Percentiles rank a stretch among this genome's conserved stretches.
phyloP scores from a whole-genome alignment of 2,888 invertebrate species.

The Panopea generosa region DNA sequence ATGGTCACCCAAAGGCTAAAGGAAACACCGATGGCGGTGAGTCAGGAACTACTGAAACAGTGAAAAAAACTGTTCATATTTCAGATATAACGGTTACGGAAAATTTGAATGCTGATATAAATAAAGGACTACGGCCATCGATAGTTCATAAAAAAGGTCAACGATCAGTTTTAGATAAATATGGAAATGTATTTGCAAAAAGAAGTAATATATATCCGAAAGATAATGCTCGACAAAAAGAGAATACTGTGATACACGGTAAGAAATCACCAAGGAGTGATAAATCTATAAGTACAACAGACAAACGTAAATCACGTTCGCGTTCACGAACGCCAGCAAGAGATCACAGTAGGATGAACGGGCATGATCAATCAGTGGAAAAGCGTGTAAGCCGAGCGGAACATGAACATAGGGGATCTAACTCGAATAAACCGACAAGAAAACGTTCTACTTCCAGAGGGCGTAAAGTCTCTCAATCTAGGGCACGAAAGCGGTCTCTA shows the following conservation, averaged over 20 bases:
- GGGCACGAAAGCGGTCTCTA: constrained; percentile 29
- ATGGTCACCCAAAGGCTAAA: too few species aligned
- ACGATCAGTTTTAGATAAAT: too few species aligned
- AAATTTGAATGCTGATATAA: too few species aligned
- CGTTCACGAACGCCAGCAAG: constrained; percentile 24
- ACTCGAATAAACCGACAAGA: constrained; percentile 15
- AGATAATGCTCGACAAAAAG: too few species aligned
- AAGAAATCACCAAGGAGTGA: too few species aligned
- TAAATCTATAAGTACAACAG: too few species aligned
- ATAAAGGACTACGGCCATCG: too few species aligned
- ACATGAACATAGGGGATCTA: constrained; percentile 37
- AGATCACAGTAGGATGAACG: constrained; percentile 5
- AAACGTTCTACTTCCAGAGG: constrained; percentile 27
- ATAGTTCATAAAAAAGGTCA: too few species aligned
- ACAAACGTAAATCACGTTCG: constrained; percentile 1
- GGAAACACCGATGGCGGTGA: too few species aligned
- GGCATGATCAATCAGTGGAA: neutral
- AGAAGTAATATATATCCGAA: too few species aligned
- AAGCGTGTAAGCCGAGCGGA: constrained; percentile 21
- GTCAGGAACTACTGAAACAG: neutral
- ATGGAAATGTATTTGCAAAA: too few species aligned
- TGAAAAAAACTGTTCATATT: constrained; percentile 11
- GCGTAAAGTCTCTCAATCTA: constrained; percentile 25
- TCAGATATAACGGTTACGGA: neutral
- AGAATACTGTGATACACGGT: too few species aligned